A percentile compares a stretch with the other conserved stretches of the same genome.
phyloP scores from a whole-genome alignment of 2,113 vertebrate genomes.

The Pelusios castaneus region DNA sequence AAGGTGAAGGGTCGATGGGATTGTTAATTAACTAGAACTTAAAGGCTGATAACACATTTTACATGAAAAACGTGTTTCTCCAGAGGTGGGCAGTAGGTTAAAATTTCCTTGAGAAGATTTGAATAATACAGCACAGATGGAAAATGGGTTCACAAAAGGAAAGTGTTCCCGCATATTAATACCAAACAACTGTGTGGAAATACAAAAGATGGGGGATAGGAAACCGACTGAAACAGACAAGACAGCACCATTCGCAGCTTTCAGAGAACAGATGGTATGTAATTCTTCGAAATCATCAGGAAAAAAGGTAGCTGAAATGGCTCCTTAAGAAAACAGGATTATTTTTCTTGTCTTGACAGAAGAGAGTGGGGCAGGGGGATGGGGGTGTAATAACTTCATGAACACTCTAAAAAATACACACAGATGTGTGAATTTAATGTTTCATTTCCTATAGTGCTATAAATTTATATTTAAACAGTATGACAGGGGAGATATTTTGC shows the following conservation, averaged over 20 bases:
- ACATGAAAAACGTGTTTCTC: neutral
- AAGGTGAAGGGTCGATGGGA: neutral
- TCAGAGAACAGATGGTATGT: neutral
- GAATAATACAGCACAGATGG: conserved; percentile 40
- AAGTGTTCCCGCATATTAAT: neutral
- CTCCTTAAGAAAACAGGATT: neutral
- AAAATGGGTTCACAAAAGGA: neutral
- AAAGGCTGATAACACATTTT: neutral
- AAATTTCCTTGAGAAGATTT: neutral
- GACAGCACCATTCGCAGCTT: neutral
- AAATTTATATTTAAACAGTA: neutral
- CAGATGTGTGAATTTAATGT: neutral
- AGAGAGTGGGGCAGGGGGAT: rapidly evolving
- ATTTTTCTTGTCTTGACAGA: neutral
- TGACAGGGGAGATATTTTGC: neutral
- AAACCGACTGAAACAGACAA: neutral
- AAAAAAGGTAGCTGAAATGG: neutral
- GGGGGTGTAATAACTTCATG: neutral
- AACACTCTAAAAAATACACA: rapidly evolving
- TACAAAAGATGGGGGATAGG: neutral
- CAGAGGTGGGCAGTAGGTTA: neutral
- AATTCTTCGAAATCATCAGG: neutral
- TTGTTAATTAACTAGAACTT: neutral
- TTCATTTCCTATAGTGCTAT: neutral
- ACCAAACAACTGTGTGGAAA: neutral